Base-by-base conservation (phyloP, 2,888 invertebrate species). In the Himalopsyche anomala region DNA sequence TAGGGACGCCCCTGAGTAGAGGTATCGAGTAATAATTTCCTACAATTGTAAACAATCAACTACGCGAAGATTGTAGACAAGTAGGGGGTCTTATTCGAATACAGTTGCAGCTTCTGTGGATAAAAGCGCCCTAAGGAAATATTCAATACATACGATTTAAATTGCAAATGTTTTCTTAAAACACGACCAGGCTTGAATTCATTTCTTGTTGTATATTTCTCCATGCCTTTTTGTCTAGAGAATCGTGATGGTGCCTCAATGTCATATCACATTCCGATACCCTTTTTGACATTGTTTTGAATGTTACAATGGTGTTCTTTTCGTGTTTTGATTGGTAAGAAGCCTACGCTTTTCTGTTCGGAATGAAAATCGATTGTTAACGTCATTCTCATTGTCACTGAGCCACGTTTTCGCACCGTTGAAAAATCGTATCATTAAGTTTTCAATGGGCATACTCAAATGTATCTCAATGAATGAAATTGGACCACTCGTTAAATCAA, bases 211-310 rank as follows among this genome's bases (percentile, higher is more conserved):
- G 62, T 62, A 19, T n/a, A 51, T 28, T 62, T 17, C 40, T 40
- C n/a, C 9, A 79, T 42, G 80, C 80, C 80, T 80, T 36, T 40
- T 38, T 12, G 28, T 83, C 45, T 17, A 36, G 17, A 38, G 19
- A 80, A 28, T 81, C 62, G 62, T 62, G 62, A 62, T 19, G 28
- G 54, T 19, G 45, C 56, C 86, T 87, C 85, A 81, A 82, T 87
- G 85, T 84, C 83, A 80, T 54, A 82, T 82, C 80, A 62, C 86
- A 84, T 86, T 87, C 86, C 87, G 45, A 42, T 69, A 74, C 45
- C 83, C 84, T 80, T 85, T 86, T 87, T 87, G 87, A 86, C 87
- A 87, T 88, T 88, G 88, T 87, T 87, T 88, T 85, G 83, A 86
- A 83, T 45, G 40, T 42, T 55, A 86, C 84, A 85, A 86, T 85